Base-by-base conservation (phyloP, 2,888 invertebrate genomes). In the Chloromyia formosa region DNA sequence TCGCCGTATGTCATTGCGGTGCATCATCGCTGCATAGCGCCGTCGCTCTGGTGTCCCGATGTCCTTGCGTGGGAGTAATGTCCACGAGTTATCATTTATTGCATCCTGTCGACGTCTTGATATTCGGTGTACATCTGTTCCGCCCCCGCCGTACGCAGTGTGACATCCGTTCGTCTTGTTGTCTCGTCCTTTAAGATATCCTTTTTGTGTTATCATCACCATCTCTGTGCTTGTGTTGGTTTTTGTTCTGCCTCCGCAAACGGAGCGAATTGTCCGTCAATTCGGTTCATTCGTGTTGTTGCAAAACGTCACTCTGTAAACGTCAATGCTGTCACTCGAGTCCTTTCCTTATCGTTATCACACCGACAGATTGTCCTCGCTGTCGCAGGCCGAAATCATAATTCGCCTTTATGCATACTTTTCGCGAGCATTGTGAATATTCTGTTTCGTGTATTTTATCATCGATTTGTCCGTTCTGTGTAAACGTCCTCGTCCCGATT, bases 371-470 rank as follows among this genome's bases (percentile, higher is more conserved):
- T 71, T 69, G 23, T 69, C 16, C n/a, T 7, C 56, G 35, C 40
- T 20, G 40, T 42, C 35, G 66, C 66, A 18, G 9, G 2, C 27
- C 27, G 45, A 22, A 66, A 49, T 49, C 42, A 35, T 5, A 66
- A 66, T 20, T 12, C 42, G 42, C n/a, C 66, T 66, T 62, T 66
- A 66, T 66, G 66, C 49, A 66, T 66, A 66, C 66, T 66, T 66
- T 66, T 22, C 42, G 16, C 14, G 66, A 22, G 66, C 22, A 35
- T n/a, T 40, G 35, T 62, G 62, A 18, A 18, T 49, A n/a, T 62
- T 62, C 16, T 40, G 22, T 66, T 66, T 22, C 49, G 66, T 66
- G 22, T n/a, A n/a, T n/a, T n/a, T n/a, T n/a, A n/a, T n/a, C n/a
- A n/a, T 22, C 66, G 66, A n/a, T 10, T 10, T 27, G 9, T 45